Base-by-base conservation (phyloP, 2,888 invertebrate genomes). In the Eristalis arbustorum region DNA sequence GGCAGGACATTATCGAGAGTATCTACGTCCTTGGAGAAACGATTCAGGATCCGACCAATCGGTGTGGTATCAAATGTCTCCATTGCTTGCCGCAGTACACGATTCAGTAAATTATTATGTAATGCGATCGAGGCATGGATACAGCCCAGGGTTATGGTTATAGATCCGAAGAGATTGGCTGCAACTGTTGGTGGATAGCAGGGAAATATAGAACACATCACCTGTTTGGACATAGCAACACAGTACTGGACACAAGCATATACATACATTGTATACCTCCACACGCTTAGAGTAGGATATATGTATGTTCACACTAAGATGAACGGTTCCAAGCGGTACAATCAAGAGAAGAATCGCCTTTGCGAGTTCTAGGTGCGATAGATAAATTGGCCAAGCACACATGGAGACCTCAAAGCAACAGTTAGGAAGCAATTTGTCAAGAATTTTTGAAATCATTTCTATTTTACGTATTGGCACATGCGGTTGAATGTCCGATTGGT, bases 31-130 rank as follows among this genome's bases (percentile, higher is more conserved):
- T 93, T 94, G 74, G 95, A 93, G 91, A 95, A 95, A 84, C 95
- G 94, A 92, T 95, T 95, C 69, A 97, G 93, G 89, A 97, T 94
- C 90, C 97, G 94, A 91, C 97, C 97, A 89, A 95, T 89, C 57
- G 97, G 97, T 76, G 96, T 97, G 88, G 95, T 95, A 92, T 97
- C 97, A 93, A 96, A 96, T 93, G 96, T 95, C 90, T 94, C 94
- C 94, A 96, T 94, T 63, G 96, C 96, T 90, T 95, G 94, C 90
- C 94, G 94, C 90, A 96, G 91, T 84, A 96, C 94, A 91, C 94
- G 94, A 69, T 91, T 89, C 90, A 97, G 93, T 91, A 96, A 92
- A 40, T 91, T 90, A 88, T 93, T 91, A 93, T 96, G 96, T 90
- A 96, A 93, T 68, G 91, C 89, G 89, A 91, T 92, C 89, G 96